phyloP scores from a whole-genome alignment of 1,140 invertebrate genomes.

The Batillaria attramentaria region DNA sequence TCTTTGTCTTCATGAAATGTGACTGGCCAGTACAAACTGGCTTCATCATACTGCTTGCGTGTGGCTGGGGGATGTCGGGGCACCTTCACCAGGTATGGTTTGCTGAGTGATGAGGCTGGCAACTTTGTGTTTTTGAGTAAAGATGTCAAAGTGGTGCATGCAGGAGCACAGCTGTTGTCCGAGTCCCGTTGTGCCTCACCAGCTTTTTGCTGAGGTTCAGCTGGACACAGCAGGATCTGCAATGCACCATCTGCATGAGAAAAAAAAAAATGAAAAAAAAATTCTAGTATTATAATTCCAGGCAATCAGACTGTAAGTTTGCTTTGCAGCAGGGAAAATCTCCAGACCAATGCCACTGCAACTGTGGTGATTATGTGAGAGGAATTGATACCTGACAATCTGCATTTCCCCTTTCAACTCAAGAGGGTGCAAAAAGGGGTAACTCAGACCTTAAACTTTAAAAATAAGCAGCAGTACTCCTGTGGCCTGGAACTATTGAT shows the following conservation, averaged over 20 bases:
- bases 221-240: conserved; percentile 24
- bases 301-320: too few species aligned
- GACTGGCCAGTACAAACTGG: conserved; percentile 82
- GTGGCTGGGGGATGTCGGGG: conserved; percentile 77
- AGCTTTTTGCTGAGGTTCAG: too few species aligned
- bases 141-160: neutral
- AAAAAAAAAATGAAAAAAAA: neutral
- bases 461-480: too few species aligned
- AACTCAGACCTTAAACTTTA: too few species aligned
- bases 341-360: too few species aligned
- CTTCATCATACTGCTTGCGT: conserved; percentile 79
- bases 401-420: too few species aligned
- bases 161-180: neutral
- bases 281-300: neutral
- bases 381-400: too few species aligned
- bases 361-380: too few species aligned
- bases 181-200: neutral
- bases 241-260: conserved; percentile 15
- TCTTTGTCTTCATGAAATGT: conserved; percentile 82
- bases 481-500: too few species aligned
- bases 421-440: too few species aligned
- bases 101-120: too few species aligned
- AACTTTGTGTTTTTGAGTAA: neutral
- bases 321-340: too few species aligned
- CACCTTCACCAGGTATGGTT: conserved; percentile 72